Evolutionary conservation across 2,797 vertebrate genomes (phyloP), one percentile per base, ranked within the genome.

Genomic region (Poeciliopsis infans): DNA sequence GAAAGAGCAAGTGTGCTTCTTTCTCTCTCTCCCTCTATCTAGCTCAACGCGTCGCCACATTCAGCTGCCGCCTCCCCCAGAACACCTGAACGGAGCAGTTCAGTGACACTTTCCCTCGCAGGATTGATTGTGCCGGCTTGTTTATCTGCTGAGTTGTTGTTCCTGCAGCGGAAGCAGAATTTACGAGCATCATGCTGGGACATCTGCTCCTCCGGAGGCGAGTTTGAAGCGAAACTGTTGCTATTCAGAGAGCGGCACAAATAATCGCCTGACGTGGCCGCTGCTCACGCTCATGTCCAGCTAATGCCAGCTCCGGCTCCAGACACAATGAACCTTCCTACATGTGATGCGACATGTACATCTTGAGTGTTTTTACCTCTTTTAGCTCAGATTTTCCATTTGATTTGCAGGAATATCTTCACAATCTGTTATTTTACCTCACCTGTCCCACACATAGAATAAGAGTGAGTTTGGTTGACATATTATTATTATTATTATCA

Each of bases 171-270:
- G 74, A 64, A 57, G 7, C 51, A 79, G 77, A 89, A 89, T 83
- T 70, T 46, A 74, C 7, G 71, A 77, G 76, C 80, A 78, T 86
- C 82, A 77, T 71, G 85, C 84, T 88, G 85, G 74, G 83, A 88
- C 88, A 91, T 92, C 90, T 91, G 85, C 83, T 78, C 82, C 71
- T 86, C 87, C 78, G 57, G 79, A 85, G 86, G 87, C 83, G 1
- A 73, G 75, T 49, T 61, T 64, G 39, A 81, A 45, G 68, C 81
- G 83, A 73, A 75, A 74, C n/a, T 72, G 39, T 36, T 74, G 59
- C 83, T 79, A 78, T 80, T 82, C 83, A 88, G 88, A 79, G 78
- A 84, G 55, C 74, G 72, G 77, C 18, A 55, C 20, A 53, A 76
- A 83, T 84, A 73, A 90, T 85, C 77, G 85, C 81, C 76, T 75